Conservation (phyloP, 2,797 vertebrate genomes). For the Platyrinchus mystaceus region DNA sequence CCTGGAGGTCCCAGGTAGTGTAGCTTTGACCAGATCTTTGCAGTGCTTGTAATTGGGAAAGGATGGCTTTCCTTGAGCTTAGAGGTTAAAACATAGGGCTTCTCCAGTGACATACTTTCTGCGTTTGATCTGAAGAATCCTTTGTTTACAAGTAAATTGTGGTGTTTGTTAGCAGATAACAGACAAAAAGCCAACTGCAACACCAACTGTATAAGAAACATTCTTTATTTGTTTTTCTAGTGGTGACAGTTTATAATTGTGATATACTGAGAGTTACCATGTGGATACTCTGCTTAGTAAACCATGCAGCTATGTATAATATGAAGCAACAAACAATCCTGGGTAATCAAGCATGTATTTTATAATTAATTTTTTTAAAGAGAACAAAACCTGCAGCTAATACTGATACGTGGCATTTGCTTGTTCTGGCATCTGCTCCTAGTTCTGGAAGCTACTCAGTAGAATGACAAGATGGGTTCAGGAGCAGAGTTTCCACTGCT, state of each 20-base stretch:
- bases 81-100: background rate
- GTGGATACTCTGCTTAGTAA: background rate
- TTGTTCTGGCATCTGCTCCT: background rate
- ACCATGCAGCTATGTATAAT: background rate
- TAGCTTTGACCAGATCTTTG: background rate
- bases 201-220: background rate
- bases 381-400: background rate
- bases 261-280: background rate
- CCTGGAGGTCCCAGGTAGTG: background rate
- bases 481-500: background rate
- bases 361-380: background rate
- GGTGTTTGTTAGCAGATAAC: background rate
- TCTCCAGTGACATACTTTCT: background rate
- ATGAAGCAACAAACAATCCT: background rate
- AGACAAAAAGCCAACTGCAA: background rate
- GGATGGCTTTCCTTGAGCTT: background rate
- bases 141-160: conserved; percentile 9
- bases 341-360: background rate
- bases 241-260: background rate
- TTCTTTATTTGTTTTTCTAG: background rate
- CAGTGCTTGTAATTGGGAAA: background rate
- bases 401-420: background rate
- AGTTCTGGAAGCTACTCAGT: background rate
- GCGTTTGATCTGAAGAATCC: background rate
- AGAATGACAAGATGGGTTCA: background rate